phyloP scores from a whole-genome alignment of 2,888 invertebrate genomes.

The Teleiodes luculella region DNA sequence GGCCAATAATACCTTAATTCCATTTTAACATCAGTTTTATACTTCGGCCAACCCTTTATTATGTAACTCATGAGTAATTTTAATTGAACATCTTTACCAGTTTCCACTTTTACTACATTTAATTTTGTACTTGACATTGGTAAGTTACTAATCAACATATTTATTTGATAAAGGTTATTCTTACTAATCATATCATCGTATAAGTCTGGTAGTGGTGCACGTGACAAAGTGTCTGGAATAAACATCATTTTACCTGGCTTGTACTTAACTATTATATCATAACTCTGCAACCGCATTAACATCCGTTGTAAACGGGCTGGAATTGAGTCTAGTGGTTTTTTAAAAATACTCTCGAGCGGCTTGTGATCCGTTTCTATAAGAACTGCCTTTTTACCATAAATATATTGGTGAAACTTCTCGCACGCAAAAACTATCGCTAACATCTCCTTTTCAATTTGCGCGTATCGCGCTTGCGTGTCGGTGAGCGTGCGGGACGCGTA shows the following conservation, averaged over 20 bases:
- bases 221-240: not conserved
- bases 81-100: constrained; percentile 6
- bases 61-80: not conserved
- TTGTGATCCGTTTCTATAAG: constrained; percentile 25
- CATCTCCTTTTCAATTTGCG: constrained; percentile 27
- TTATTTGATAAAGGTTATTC: not conserved
- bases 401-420: constrained; percentile 22
- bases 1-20: constrained; percentile 9
- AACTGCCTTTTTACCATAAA: constrained; percentile 20
- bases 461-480: constrained; percentile 21
- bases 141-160: not conserved
- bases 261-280: not conserved
- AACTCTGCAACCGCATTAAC: not conserved
- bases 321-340: constrained; percentile 5
- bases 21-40: not conserved
- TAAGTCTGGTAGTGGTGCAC: not conserved
- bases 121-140: not conserved
- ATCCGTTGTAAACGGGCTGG: not conserved
- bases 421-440: constrained; percentile 25
- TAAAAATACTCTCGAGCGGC: constrained; percentile 22
- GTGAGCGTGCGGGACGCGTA: constrained; percentile 24
- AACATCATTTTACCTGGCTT: not conserved
- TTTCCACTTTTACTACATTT: not conserved
- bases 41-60: not conserved
- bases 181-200: not conserved